phyloP scores from a whole-genome alignment of 2,888 invertebrate genomes.

The Pollenia amentaria region DNA sequence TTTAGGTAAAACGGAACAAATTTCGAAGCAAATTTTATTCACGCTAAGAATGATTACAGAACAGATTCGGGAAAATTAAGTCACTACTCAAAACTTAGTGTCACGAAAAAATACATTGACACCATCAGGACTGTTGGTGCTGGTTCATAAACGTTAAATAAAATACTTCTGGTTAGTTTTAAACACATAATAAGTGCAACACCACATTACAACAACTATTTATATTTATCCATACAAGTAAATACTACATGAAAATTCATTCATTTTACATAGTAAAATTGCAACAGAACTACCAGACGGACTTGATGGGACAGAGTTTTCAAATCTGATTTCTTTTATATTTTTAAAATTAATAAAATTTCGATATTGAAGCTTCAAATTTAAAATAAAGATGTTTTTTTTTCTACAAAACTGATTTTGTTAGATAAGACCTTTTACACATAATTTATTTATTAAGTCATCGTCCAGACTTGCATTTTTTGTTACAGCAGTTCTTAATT shows the following conservation, averaged over 20 bases:
- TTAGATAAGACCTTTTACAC: too few species aligned
- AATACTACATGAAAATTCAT: conserved; percentile 28
- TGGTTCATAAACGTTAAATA: not conserved
- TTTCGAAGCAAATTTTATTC: too few species aligned
- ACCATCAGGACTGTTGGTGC: not conserved
- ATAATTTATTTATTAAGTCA: too few species aligned
- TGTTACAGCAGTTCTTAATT: not conserved
- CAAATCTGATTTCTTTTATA: not conserved
- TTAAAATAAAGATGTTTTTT: too few species aligned
- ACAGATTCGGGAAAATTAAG: too few species aligned
- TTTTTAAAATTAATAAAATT: not conserved
- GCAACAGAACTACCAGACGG: not conserved
- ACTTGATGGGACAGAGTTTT: conserved; percentile 7
- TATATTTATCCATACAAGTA: conserved; percentile 46
- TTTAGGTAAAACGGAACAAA: too few species aligned
- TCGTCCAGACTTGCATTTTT: too few species aligned
- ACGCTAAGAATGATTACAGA: too few species aligned
- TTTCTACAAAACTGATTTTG: too few species aligned
- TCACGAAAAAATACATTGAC: too few species aligned
- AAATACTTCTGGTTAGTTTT: conserved; percentile 54
- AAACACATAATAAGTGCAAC: conserved; percentile 51
- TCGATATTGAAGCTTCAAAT: too few species aligned
- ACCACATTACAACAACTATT: conserved; percentile 34
- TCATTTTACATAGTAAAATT: conserved; percentile 26
- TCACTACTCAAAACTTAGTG: too few species aligned